Conservation (phyloP, 1,140 invertebrate genomes). For the Microplitis demolitor region DNA sequence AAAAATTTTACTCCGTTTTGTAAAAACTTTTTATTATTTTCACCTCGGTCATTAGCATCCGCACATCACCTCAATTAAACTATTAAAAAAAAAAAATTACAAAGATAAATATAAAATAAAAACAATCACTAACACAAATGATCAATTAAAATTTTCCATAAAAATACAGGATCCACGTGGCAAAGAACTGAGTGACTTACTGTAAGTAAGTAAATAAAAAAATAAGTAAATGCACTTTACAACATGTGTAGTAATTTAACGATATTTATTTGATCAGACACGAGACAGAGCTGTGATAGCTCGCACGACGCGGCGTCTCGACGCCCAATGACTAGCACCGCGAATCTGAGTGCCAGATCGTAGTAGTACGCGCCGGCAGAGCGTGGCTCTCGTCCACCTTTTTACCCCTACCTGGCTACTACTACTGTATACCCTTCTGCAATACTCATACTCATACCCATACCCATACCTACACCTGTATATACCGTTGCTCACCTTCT, state of each 20-base stretch:
- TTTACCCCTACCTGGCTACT: background rate
- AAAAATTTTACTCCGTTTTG: background rate
- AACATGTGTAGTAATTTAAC: background rate
- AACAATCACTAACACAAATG: no score
- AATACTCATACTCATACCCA: background rate
- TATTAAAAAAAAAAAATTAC: no score
- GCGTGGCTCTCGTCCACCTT: constrained; percentile 8
- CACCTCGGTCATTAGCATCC: no score
- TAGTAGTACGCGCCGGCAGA: constrained; percentile 12
- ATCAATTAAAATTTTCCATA: no score
- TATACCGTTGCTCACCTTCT: constrained; percentile 16
- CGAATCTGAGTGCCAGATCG: background rate
- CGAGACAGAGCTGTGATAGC: constrained; percentile 17
- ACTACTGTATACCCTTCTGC: background rate
- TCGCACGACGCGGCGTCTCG: constrained; percentile 49
- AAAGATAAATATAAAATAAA: no score
- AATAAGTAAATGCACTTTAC: no score
- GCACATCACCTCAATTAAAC: no score
- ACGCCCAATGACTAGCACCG: constrained; percentile 52
- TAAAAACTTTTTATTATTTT: background rate
- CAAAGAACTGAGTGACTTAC: no score
- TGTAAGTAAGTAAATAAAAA: no score
- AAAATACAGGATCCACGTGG: no score
- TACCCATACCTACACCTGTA: no score
- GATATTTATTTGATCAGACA: background rate